Conservation (phyloP, 2,113 vertebrate genomes). For the Phaethon lepturus region DNA sequence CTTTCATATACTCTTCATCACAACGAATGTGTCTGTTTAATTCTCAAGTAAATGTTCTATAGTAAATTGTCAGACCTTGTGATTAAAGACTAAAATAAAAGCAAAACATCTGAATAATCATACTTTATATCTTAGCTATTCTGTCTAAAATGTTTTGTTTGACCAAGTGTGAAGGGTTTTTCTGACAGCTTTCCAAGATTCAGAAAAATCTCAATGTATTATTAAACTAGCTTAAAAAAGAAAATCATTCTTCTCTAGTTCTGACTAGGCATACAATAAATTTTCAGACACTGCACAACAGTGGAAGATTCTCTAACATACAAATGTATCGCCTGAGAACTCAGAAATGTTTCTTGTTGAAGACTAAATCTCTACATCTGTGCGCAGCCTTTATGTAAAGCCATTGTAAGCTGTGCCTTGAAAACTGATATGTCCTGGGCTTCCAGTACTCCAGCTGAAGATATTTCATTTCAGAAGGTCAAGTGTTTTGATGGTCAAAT, state of each 20-base stretch:
- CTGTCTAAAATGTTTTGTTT: background rate
- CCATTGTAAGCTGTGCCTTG: background rate
- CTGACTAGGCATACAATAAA: background rate
- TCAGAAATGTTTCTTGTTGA: background rate
- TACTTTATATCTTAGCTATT: background rate
- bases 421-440: background rate
- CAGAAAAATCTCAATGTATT: background rate
- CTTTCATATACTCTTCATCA: background rate
- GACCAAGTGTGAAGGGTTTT: background rate
- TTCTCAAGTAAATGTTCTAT: background rate
- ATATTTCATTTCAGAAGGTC: background rate
- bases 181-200: background rate
- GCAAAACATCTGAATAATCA: background rate
- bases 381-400: background rate
- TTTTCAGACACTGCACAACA: background rate
- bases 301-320: background rate
- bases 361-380: fast-evolving
- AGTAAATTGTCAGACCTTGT: background rate
- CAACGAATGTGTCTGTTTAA: background rate
- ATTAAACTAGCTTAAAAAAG: background rate
- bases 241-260: background rate
- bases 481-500: background rate
- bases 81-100: background rate
- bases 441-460: background rate
- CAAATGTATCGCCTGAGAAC: background rate